Evolutionary conservation across 2,113 vertebrate genomes (phyloP), one percentile per base, ranked within the genome.

Genomic region (Litocranius walleri): DNA sequence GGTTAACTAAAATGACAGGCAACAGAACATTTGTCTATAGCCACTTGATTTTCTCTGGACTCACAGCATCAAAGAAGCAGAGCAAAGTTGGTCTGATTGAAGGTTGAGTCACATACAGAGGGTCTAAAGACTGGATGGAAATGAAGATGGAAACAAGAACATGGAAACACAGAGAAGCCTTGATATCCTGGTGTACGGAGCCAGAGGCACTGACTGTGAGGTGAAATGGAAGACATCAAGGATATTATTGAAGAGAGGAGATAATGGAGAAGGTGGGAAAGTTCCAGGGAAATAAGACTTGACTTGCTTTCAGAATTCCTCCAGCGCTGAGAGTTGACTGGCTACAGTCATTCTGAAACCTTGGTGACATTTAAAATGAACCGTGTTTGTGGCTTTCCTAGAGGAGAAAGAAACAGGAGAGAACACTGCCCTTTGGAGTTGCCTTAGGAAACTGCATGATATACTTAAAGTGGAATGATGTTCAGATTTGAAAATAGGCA

Each of bases 121-220:
- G 11, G 13, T 59, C 85, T 78, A 67, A 40, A 74, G 59, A 40
- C 84, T 30, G 62, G 50, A 74, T 74, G 90, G 52, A 97, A 96
- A 90, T 92, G 84, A 74, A 95, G 62, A 74, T 21, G 23, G 36
- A 94, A 97, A 90, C 4, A 62, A 52, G 94, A 86, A 89, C 91
- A 81, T 56, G 77, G 50, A 88, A 81, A 86, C 81, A 57, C 23
- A 59, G 13, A 62, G 54, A 86, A 45, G 52, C 27, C 48, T 43
- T 74, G 14, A n/a, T 10, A 2, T 19, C 1, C 1, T 14, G 17
- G 90, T 92, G 40, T 21, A 25, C 40, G 43, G 71, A 54, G 62
- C 40, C 21, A 14, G 52, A 40, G 13, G 17, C 13, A 3, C 81
- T 61, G 64, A 77, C 45, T 81, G 54, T 81, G 61, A 94, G 67